Base-by-base conservation (phyloP, 2,888 invertebrate genomes). In the Octonoba sinensis region DNA sequence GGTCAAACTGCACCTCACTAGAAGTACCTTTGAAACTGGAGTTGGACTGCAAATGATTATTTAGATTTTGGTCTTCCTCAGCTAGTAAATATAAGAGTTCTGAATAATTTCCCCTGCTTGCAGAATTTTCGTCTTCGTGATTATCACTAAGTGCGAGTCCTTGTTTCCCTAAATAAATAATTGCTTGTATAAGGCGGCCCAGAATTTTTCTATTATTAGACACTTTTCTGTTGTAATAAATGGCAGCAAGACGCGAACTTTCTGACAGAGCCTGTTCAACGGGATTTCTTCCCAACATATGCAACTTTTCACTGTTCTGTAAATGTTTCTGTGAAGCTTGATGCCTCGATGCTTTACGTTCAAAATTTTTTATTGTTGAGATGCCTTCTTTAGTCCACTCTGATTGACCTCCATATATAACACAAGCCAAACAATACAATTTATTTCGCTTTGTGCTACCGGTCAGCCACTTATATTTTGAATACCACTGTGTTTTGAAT, bases 351-450 rank as follows among this genome's bases (percentile, higher is more conserved):
- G 62, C 36, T 27, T 62, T 24, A 16, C 22, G n/a, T n/a, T 15
- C 18, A 18, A 62, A 15, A 36, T 62, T 24, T 62, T 62, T 36
- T n/a, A 62, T 62, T 27, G 36, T 36, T 36, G 24, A 62, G 44
- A 22, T 27, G 1, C 24, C 62, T 15, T 62, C 36, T n/a, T 16
- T 12, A 3, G 36, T 16, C 16, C 36, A 24, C 12, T 62, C 36
- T 44, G 15, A 15, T 44, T 62, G 6, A 15, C 24, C 36, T n/a
- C 24, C 24, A 59, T 11, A 59, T 59, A 59, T 20, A 1, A 59
- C 15, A 59, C 59, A 59, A 59, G 20, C 24, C 6, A 20, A 59
- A 59, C 59, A 59, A 15, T 20, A 59, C 24, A 59, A 20, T 59
- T 59, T 59, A 3, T 59, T 8, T 18, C 3, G 8, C 15, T 20